Conservation (phyloP, 2,888 invertebrate species). For the Stegana nigrithorax region DNA sequence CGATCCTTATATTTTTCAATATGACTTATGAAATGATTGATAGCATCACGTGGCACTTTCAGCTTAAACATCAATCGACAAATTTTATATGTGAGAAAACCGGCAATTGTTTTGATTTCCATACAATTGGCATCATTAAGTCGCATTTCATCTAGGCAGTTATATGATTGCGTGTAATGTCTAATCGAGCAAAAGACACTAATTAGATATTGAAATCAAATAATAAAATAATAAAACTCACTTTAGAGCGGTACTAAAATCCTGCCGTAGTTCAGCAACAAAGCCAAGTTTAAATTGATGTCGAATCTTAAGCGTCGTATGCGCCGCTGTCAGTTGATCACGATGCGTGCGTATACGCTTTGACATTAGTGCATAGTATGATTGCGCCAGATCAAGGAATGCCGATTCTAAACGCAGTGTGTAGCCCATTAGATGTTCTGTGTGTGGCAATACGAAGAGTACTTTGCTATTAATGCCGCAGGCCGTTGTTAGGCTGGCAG, state of each 20-base stretch:
- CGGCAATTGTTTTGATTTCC: slow-evolving; percentile 95
- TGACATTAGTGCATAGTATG: slow-evolving; percentile 91
- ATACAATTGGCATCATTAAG: slow-evolving; percentile 90
- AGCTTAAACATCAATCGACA: slow-evolving; percentile 90
- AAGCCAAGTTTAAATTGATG: slow-evolving; percentile 98
- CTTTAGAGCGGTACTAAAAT: slow-evolving; percentile 86
- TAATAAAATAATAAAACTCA: slow-evolving; percentile 56
- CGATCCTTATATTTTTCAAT: slow-evolving; percentile 87
- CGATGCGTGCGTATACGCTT: slow-evolving; percentile 88
- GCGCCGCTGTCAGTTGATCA: slow-evolving; percentile 89
- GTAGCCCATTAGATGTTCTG: slow-evolving; percentile 85
- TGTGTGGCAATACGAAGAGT: slow-evolving; percentile 90
- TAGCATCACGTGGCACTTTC: slow-evolving; percentile 92
- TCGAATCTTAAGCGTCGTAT: slow-evolving; percentile 91
- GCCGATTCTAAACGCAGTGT: slow-evolving; percentile 88
- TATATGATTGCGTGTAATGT: slow-evolving; percentile 90
- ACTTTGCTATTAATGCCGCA: slow-evolving; percentile 94
- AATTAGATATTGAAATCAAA: slow-evolving; percentile 12
- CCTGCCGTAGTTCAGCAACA: slow-evolving; percentile 93
- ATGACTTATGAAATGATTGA: slow-evolving; percentile 92
- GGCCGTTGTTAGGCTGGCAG: slow-evolving; percentile 88
- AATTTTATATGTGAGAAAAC: slow-evolving; percentile 95
- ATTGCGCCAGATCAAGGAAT: slow-evolving; percentile 92
- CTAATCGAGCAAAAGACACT: slow-evolving; percentile 61
- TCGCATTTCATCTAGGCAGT: slow-evolving; percentile 87